Conservation (phyloP, 2,888 invertebrate genomes). For the Melolontha melolontha region DNA sequence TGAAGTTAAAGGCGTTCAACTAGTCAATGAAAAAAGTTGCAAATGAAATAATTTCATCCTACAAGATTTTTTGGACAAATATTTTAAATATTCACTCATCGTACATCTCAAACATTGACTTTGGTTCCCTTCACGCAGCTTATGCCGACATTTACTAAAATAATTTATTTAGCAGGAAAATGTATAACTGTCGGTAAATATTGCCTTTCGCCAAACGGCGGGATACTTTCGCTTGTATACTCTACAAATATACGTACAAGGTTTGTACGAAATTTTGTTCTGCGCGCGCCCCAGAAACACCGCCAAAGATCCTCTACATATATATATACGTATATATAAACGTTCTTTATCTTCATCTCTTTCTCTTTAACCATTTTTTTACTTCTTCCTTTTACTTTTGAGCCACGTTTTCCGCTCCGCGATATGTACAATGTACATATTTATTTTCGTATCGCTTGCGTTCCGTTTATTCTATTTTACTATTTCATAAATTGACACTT, state of each 20-base stretch:
- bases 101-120: conserved; percentile 52
- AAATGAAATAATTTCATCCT: conserved; percentile 40
- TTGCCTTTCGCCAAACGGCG: conserved; percentile 65
- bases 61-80: conserved; percentile 44
- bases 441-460: conserved; percentile 46
- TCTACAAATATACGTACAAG: conserved; percentile 58
- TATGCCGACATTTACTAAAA: conserved; percentile 66
- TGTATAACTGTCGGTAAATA: conserved; percentile 68
- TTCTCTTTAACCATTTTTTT: conserved; percentile 20
- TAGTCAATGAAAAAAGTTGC: conserved; percentile 24
- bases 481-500: conserved; percentile 51
- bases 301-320: conserved; percentile 36
- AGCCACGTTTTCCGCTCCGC: conserved; percentile 24
- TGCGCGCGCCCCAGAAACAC: conserved; percentile 52
- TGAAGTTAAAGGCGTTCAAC: too few relatives aligned
- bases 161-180: conserved; percentile 68
- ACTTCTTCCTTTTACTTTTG: conserved; percentile 32
- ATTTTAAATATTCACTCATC: conserved; percentile 51
- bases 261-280: conserved; percentile 61
- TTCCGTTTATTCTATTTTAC: conserved; percentile 41
- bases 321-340: conserved; percentile 31
- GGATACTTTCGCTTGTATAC: conserved; percentile 65
- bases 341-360: conserved; percentile 15
- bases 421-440: conserved; percentile 54
- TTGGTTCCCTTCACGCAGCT: conserved; percentile 59